phyloP scores from a whole-genome alignment of 2,113 vertebrate genomes.

The Sapayoa aenigma region DNA sequence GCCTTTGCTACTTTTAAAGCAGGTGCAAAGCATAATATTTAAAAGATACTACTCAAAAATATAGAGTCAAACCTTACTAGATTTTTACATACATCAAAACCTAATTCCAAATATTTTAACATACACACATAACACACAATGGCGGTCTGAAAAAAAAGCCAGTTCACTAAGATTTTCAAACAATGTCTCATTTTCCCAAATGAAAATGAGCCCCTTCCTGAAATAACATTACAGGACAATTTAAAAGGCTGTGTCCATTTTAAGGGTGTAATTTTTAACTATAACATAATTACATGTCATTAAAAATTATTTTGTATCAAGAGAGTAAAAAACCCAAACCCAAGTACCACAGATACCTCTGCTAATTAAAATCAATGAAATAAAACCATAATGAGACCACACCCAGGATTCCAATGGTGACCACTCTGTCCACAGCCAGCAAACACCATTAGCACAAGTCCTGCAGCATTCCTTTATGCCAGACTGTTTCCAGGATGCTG shows the following conservation, averaged over 20 bases:
- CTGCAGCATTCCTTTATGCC: neutral
- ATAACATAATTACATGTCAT: neutral
- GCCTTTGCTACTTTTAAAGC: constrained; percentile 37
- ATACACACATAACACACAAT: neutral
- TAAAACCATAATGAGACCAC: neutral
- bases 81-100: neutral
- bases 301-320: neutral
- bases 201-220: neutral
- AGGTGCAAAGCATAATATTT: neutral
- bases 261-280: neutral
- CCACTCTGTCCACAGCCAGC: neutral
- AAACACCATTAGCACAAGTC: neutral
- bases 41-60: neutral
- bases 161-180: neutral
- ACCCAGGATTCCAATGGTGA: neutral
- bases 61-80: neutral
- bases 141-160: neutral
- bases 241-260: neutral
- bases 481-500: neutral
- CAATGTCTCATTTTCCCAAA: neutral
- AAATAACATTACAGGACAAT: neutral
- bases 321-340: neutral
- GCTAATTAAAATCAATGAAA: neutral
- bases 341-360: neutral
- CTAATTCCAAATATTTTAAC: constrained; percentile 34